phyloP scores from a whole-genome alignment of 2,113 vertebrate species.

The Lepus americanus region DNA sequence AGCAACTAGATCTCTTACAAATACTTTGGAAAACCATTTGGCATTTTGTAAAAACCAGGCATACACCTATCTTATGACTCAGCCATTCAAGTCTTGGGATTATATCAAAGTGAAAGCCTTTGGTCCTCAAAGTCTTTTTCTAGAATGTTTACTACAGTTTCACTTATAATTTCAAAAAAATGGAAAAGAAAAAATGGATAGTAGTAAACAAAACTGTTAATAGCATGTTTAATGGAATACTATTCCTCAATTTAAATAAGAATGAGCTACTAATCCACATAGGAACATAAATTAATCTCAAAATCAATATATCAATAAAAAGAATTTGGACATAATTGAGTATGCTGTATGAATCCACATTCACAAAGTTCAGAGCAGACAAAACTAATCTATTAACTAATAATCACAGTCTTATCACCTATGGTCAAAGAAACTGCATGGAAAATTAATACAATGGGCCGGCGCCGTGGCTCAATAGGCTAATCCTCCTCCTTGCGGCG shows the following conservation, averaged over 20 bases:
- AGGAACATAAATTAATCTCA: neutral
- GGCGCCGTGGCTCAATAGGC: too few relatives aligned
- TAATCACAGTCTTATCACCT: neutral
- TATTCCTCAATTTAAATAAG: neutral
- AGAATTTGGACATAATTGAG: neutral
- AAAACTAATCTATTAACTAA: neutral
- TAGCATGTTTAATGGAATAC: neutral
- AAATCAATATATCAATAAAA: neutral
- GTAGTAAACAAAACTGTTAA: neutral
- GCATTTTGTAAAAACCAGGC: constrained; percentile 17
- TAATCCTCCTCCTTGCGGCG: too few relatives aligned
- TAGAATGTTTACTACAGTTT: neutral
- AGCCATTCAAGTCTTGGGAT: neutral
- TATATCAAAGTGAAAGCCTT: neutral
- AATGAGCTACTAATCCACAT: neutral
- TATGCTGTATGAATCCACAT: neutral
- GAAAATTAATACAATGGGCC: neutral
- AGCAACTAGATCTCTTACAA: neutral
- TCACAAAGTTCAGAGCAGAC: neutral
- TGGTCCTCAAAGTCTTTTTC: neutral
- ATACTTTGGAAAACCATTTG: neutral
- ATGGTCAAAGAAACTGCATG: neutral
- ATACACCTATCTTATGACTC: neutral
- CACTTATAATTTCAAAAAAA: neutral
- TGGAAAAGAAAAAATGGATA: neutral